Conservation (phyloP, 2,113 vertebrate species). For the Raphicerus campestris region DNA sequence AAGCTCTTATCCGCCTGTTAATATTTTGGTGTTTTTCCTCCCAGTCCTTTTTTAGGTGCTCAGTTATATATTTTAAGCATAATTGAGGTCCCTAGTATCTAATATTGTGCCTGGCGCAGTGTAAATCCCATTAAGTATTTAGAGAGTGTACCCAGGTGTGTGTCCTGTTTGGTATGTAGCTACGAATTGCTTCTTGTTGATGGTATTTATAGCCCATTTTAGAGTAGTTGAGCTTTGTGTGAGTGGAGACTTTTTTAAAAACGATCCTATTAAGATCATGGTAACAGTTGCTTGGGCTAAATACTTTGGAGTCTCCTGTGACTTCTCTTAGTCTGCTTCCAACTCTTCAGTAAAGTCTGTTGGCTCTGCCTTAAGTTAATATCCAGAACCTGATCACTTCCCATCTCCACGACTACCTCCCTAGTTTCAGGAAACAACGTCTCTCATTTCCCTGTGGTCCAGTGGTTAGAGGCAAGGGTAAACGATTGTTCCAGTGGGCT, state of each 20-base stretch:
- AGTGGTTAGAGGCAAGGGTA: no score
- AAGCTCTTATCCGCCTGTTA: background rate
- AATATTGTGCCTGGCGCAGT: background rate
- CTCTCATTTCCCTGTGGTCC: background rate
- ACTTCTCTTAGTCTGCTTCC: background rate
- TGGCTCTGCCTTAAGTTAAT: background rate
- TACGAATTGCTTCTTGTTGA: background rate
- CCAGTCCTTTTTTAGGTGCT: background rate
- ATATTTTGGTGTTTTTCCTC: background rate
- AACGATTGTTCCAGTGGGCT: background rate
- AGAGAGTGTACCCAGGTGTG: background rate
- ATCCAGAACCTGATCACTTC: background rate
- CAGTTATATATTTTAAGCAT: background rate
- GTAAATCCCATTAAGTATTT: background rate
- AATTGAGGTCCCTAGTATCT: background rate
- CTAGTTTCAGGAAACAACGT: background rate
- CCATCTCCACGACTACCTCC: background rate
- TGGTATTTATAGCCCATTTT: background rate
- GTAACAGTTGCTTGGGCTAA: background rate
- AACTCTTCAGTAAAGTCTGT: background rate
- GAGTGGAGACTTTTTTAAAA: background rate
- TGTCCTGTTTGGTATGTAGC: background rate
- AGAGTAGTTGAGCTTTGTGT: background rate
- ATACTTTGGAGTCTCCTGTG: background rate
- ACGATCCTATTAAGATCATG: background rate